Percentiles rank a stretch among this genome's conserved stretches.
These are phyloP conservation scores for Coenobita brevimanus DNA, from an alignment of 1,140 invertebrate genomes.

Conservation along the genomic window DNA sequence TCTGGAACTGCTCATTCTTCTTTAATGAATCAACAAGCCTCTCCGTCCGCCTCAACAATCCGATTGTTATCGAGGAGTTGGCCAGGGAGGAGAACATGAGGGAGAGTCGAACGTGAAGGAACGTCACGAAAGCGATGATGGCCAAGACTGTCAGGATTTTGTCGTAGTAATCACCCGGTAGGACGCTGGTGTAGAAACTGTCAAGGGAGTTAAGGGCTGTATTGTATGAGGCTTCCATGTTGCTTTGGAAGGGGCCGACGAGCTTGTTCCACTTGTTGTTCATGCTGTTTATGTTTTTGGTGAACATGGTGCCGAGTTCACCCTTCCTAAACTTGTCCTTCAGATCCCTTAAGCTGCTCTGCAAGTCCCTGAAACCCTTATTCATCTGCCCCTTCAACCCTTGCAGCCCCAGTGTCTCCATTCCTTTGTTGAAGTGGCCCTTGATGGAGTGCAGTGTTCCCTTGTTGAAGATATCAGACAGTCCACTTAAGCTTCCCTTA, in stretches of 20 bases:
- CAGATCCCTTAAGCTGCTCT: not conserved
- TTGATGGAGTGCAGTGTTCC: too few species aligned
- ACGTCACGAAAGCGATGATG: conserved; percentile 42
- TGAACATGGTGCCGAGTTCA: not conserved
- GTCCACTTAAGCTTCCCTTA: too few species aligned
- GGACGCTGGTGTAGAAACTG: conserved; percentile 11
- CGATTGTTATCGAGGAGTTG: conserved; percentile 6
- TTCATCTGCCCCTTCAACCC: not conserved
- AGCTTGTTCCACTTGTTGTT: conserved; percentile 29
- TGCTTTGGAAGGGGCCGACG: conserved; percentile 24
- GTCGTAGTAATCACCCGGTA: conserved; percentile 47
- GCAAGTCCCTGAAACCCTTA: not conserved
- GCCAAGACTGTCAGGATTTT: conserved; percentile 47
- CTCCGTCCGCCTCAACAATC: not conserved
- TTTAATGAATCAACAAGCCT: not conserved
- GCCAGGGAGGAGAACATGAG: conserved; percentile 33
- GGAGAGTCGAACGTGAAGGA: conserved; percentile 32
- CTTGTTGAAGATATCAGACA: too few species aligned
- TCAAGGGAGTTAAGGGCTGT: conserved; percentile 8
- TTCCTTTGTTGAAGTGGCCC: too few species aligned
- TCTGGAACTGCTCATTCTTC: conserved; percentile 40
- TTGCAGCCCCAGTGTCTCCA: not conserved
- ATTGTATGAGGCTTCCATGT: conserved; percentile 28
- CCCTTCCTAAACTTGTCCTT: conserved; percentile 3
- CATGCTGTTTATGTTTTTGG: not conserved